Percentiles rank a stretch among this genome's conserved stretches.
These are phyloP conservation scores for Lasioglossum marginatum DNA, from an alignment of 2,888 invertebrate species.

Conservation along the genomic window DNA sequence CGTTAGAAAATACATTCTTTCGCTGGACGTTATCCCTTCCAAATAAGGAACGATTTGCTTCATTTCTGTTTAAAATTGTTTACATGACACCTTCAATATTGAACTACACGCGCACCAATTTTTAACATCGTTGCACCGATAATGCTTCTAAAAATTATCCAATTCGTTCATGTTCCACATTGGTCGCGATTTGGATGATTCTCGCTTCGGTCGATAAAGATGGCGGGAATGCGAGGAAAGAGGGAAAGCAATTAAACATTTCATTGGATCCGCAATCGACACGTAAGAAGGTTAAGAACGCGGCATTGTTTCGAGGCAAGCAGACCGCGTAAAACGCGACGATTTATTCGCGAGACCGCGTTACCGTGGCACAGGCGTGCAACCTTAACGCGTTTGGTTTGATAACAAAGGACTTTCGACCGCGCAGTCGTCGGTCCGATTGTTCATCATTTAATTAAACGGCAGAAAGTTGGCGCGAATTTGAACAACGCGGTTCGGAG, in stretches of 20 bases:
- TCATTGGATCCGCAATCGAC: neutral
- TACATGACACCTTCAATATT: neutral
- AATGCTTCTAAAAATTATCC: too few relatives aligned
- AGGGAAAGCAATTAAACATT: neutral
- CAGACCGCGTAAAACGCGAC: neutral
- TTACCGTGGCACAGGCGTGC: conserved; percentile 8
- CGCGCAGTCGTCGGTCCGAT: conserved; percentile 9
- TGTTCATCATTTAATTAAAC: conserved; percentile 50
- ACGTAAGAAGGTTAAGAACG: neutral
- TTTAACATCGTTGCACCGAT: too few relatives aligned
- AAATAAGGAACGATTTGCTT: too few relatives aligned
- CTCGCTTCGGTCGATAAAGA: too few relatives aligned
- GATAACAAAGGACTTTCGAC: conserved; percentile 33
- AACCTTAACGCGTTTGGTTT: neutral
- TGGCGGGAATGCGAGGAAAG: too few relatives aligned
- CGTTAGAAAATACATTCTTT: neutral
- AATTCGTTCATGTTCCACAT: neutral
- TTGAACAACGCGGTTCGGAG: conserved; percentile 14
- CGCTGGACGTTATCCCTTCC: neutral
- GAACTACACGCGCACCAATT: too few relatives aligned
- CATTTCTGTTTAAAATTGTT: neutral
- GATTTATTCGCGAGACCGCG: conserved; percentile 23
- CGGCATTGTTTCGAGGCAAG: conserved; percentile 7
- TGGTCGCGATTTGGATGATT: neutral
- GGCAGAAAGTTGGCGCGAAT: conserved; percentile 25